A percentile compares a stretch with the other conserved stretches of the same genome.
Evolutionary conservation across 2,113 vertebrate genomes (phyloP).

Genomic region (Corythaixoides concolor): DNA sequence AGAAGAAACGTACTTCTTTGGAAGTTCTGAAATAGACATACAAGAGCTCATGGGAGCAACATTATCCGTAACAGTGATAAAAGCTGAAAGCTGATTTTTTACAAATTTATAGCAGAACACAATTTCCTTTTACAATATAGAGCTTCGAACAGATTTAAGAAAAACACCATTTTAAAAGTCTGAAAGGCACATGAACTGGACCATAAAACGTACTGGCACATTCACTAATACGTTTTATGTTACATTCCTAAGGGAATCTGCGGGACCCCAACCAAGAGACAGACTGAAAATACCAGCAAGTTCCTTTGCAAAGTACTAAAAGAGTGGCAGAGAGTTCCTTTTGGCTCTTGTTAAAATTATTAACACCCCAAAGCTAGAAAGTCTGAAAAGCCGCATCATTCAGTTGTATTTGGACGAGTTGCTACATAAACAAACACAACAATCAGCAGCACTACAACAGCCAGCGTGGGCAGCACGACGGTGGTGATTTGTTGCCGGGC

Average conservation of each 20-base stretch:
- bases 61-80: constrained; percentile 28
- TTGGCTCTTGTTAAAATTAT: constrained; percentile 36
- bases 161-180: constrained; percentile 66
- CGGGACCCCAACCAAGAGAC: constrained; percentile 60
- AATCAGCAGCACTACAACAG: constrained; percentile 87
- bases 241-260: constrained; percentile 67
- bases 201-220: constrained; percentile 70
- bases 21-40: constrained; percentile 56
- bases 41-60: constrained; percentile 59
- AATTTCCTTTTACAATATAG: constrained; percentile 27
- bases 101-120: constrained; percentile 56
- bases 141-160: constrained; percentile 37
- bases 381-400: constrained; percentile 71
- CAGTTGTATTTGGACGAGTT: constrained; percentile 84
- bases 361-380: constrained; percentile 3
- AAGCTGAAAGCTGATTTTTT: constrained; percentile 54
- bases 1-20: constrained; percentile 72
- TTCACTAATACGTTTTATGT: constrained; percentile 64
- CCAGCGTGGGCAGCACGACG: constrained; percentile 90
- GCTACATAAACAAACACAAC: constrained; percentile 95
- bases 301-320: constrained; percentile 16
- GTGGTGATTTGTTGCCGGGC: constrained; percentile 93
- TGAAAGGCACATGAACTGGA: constrained; percentile 82
- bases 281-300: constrained; percentile 55
- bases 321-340: constrained; percentile 37